phyloP scores from a whole-genome alignment of 2,797 vertebrate species.

The Acanthis flammea region DNA sequence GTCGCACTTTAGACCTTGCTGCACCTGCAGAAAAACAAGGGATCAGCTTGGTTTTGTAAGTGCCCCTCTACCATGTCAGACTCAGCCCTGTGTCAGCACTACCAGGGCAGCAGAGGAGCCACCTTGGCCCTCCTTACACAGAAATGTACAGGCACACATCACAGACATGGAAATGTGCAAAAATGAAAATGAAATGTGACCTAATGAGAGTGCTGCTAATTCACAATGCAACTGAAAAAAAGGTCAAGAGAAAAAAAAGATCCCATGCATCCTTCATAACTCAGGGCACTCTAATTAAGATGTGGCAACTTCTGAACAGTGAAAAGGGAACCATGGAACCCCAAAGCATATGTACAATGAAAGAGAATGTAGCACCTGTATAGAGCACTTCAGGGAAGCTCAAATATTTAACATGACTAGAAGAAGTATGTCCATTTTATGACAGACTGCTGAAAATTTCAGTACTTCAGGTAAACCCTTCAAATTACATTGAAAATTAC shows the following conservation, averaged over 20 bases:
- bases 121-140: background rate
- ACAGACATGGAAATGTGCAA: rapidly evolving
- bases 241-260: background rate
- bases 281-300: background rate
- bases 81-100: rapidly evolving
- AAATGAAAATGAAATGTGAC: background rate
- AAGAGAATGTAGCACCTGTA: background rate
- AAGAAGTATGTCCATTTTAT: background rate
- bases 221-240: background rate
- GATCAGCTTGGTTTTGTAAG: background rate
- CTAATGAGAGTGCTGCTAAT: background rate
- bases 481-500: background rate
- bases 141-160: background rate
- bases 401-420: background rate
- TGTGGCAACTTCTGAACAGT: background rate
- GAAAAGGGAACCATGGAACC: background rate
- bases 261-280: background rate
- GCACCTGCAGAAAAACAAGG: background rate
- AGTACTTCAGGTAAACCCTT: background rate
- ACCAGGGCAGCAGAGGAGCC: background rate
- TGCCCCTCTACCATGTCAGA: rapidly evolving
- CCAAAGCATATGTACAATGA: background rate
- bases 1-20: background rate
- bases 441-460: background rate
- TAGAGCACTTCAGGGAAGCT: background rate